phyloP scores from a whole-genome alignment of 2,888 invertebrate species.

The Heterodera filipjevi region DNA sequence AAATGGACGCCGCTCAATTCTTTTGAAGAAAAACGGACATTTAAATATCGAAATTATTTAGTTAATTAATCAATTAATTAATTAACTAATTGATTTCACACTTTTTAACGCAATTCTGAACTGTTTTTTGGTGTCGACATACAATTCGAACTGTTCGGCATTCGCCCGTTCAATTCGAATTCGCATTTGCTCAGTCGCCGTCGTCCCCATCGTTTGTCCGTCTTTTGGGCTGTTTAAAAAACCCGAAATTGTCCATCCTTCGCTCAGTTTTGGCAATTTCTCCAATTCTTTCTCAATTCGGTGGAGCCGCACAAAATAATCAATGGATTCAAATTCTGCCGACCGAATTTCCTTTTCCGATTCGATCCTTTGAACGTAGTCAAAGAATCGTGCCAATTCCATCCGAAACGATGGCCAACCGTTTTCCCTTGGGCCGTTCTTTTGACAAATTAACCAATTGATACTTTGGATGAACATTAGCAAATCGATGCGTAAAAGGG shows the following conservation, averaged over 20 bases:
- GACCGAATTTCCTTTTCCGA: background rate
- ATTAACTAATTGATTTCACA: background rate
- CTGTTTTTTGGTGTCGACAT: constrained; percentile 3
- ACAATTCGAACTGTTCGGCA: background rate
- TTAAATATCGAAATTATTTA: background rate
- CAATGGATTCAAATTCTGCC: background rate
- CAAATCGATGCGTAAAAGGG: background rate
- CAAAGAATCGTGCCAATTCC: background rate
- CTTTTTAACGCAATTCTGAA: background rate
- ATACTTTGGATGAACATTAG: background rate
- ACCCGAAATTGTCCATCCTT: background rate
- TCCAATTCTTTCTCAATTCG: background rate
- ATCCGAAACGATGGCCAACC: background rate
- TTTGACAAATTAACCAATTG: background rate
- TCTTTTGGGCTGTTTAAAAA: background rate
- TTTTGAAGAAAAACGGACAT: background rate
- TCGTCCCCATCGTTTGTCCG: background rate
- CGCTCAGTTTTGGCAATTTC: background rate
- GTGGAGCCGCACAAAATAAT: background rate
- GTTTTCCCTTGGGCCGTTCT: background rate
- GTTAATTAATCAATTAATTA: background rate
- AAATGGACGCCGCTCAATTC: constrained; percentile 1
- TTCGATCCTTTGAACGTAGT: background rate
- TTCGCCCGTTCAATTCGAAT: background rate
- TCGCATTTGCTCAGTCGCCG: background rate